Percentiles rank a stretch among this genome's conserved stretches.
Conservation (phyloP, 1,140 invertebrate genomes). For the Heterodera schachtii region DNA sequence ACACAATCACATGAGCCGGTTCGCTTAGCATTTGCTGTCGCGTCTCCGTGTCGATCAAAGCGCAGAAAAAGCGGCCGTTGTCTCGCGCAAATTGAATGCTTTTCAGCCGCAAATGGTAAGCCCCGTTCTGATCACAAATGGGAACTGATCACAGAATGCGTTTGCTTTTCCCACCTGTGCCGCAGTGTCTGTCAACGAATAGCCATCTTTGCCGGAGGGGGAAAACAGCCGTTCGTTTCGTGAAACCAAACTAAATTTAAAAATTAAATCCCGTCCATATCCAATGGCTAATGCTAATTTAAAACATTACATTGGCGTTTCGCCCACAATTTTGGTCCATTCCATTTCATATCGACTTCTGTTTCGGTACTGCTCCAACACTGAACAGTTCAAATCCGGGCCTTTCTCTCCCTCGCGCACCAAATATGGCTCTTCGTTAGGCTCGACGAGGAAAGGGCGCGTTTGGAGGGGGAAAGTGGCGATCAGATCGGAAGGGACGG, state of each 20-base stretch:
- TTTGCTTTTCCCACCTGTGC: not conserved
- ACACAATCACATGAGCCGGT: slow-evolving; percentile 40
- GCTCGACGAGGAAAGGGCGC: slow-evolving; percentile 32
- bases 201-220: slow-evolving; percentile 12
- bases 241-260: slow-evolving; percentile 15
- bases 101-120: slow-evolving; percentile 43
- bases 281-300: too few relatives aligned
- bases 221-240: slow-evolving; percentile 10
- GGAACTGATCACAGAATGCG: not conserved
- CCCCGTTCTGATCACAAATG: slow-evolving; percentile 20
- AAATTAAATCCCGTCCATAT: not conserved
- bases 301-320: slow-evolving; percentile 26
- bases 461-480: slow-evolving; percentile 26
- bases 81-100: slow-evolving; percentile 40
- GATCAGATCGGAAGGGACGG: not conserved
- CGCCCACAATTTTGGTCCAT: slow-evolving; percentile 40
- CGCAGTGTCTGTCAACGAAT: slow-evolving; percentile 21
- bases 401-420: slow-evolving; percentile 31
- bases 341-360: slow-evolving; percentile 41
- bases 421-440: slow-evolving; percentile 36
- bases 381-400: slow-evolving; percentile 34
- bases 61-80: slow-evolving; percentile 50
- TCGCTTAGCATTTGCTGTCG: slow-evolving; percentile 40
- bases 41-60: slow-evolving; percentile 33
- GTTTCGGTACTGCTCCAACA: slow-evolving; percentile 38